Base-by-base conservation (phyloP, 2,888 invertebrate genomes). In the Orthosia incerta region DNA sequence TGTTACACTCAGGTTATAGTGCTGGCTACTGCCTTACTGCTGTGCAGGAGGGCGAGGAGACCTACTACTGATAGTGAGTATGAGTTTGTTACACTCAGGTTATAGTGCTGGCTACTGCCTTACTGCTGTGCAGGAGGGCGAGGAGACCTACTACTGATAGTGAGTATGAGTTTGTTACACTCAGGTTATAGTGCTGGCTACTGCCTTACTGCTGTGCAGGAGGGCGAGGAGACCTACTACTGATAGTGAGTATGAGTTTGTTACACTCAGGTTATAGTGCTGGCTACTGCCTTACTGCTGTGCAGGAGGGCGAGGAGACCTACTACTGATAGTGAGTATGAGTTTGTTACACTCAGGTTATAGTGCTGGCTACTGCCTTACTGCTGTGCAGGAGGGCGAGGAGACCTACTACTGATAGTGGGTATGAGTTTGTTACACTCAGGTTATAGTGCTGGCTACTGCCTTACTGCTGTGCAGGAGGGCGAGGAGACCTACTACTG, bases 61-160 rank as follows among this genome's bases (percentile, higher is more conserved):
- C 94, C 93, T 0, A 89, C 93, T 15, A 69, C 69, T 12, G 74
- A 79, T 12, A 79, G 78, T 79, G 46, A 51, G 74, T 67, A 39
- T 39, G 39, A 39, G 39, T 39, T 39, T 39, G 26, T 26, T 26
- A 26, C 26, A 26, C 26, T 26, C 26, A 26, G 26, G 26, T n/a
- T n/a, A n/a, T 94, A 16, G 85, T 95, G 51, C 90, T 94, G 7
- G 92, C 90, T 0, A 91, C 92, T 12, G 93, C 94, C 7, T 82
- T 96, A 77, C 89, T 95, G 66, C 89, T 96, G 53, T 95, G 95
- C 55, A 85, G 95, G 31, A 84, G 96, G 0, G 94, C 95, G 1
- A 90, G 93, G 66, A 85, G 95, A 31, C 94, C 93, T 0, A 89
- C 93, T 15, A 69, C 69, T 12, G 74, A 79, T 12, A 79, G 78